Evolutionary conservation across 2,113 vertebrate species (phyloP).

Genomic region (Spea multiplicata): DNA sequence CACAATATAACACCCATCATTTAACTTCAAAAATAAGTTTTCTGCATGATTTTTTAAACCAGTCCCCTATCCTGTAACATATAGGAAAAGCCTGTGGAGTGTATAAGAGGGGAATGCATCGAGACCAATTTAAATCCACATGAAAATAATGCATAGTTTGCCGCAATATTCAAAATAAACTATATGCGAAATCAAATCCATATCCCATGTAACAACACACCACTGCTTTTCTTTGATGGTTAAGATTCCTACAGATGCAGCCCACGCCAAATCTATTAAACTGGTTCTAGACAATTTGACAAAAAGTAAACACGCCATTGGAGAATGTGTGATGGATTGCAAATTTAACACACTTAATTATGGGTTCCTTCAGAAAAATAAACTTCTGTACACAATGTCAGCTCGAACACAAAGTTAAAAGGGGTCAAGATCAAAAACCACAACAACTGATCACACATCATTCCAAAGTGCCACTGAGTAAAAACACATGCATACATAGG

Average conservation of each 20-base stretch:
- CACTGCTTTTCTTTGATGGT: conserved; percentile 7
- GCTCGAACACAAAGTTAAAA: background rate
- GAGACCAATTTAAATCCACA: background rate
- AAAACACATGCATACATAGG: background rate
- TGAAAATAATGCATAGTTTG: background rate
- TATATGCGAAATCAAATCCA: conserved; percentile 3
- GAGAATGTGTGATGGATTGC: background rate
- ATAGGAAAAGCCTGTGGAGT: conserved; percentile 1
- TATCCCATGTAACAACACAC: background rate
- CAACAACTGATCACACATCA: background rate
- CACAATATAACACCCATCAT: too few species aligned
- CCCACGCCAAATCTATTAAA: conserved; percentile 13
- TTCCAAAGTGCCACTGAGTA: background rate
- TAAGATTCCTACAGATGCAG: background rate
- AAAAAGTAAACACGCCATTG: conserved; percentile 5
- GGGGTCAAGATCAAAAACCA: background rate
- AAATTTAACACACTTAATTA: background rate
- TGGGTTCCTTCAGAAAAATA: background rate
- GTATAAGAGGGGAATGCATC: background rate
- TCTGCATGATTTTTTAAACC: background rate
- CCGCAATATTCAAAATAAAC: background rate
- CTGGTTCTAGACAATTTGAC: background rate
- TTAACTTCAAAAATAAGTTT: too few species aligned
- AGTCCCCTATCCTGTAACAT: background rate
- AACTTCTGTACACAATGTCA: background rate